Conservation (phyloP, 2,888 invertebrate species). For the Eristalis arbustorum region DNA sequence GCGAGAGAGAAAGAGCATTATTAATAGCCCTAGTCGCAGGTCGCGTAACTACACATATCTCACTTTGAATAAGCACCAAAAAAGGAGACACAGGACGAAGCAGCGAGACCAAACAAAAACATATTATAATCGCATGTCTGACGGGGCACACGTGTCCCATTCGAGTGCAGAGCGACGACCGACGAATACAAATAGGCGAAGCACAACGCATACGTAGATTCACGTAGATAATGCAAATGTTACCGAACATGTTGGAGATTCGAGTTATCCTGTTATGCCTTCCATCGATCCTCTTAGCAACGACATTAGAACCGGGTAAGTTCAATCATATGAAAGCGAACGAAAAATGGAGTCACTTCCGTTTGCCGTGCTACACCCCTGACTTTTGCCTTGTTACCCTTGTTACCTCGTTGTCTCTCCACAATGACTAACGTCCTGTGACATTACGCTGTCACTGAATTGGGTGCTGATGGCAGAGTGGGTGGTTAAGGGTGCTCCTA, state of each 20-base stretch:
- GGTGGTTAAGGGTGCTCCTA: not conserved
- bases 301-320: constrained; percentile 80
- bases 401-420: not conserved
- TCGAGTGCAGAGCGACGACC: constrained; percentile 50
- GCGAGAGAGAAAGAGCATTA: constrained; percentile 33
- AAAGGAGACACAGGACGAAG: not conserved
- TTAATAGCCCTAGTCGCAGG: constrained; percentile 30
- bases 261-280: constrained; percentile 80
- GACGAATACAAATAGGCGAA: constrained; percentile 51
- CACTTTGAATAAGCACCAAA: constrained; percentile 21
- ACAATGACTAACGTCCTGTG: constrained; percentile 16
- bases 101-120: not conserved
- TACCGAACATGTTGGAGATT: constrained; percentile 80
- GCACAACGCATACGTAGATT: constrained; percentile 34
- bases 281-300: constrained; percentile 80
- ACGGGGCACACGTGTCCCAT: constrained; percentile 49
- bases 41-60: constrained; percentile 55
- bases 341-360: not conserved
- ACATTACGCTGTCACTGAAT: constrained; percentile 6
- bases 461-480: not conserved
- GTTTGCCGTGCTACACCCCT: not conserved
- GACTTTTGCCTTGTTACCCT: not conserved
- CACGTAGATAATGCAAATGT: constrained; percentile 74
- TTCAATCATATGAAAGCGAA: constrained; percentile 40
- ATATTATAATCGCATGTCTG: constrained; percentile 63